Percentiles rank a stretch among this genome's conserved stretches.
phyloP scores from a whole-genome alignment of 2,888 invertebrate species.

The Drosophila vallismaia region DNA sequence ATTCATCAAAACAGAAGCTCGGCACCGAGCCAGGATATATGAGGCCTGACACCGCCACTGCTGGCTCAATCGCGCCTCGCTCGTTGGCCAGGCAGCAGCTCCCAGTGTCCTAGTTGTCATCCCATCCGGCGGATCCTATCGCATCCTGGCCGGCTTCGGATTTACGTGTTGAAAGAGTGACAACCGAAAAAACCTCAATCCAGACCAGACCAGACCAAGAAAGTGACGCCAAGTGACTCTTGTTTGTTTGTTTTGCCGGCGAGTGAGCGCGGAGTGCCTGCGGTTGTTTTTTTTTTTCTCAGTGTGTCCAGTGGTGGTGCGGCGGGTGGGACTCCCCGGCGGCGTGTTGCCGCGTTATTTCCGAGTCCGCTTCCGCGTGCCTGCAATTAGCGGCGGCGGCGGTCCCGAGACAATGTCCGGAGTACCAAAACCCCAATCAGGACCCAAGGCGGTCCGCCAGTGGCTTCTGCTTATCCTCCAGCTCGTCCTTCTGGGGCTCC shows the following conservation, averaged over 20 bases:
- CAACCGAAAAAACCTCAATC: too few species aligned
- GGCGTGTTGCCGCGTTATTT: constrained; percentile 48
- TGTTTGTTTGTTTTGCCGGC: background rate
- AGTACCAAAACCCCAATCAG: background rate
- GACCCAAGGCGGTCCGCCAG: constrained; percentile 2
- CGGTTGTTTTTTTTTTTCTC: constrained; percentile 24
- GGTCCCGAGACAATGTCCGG: constrained; percentile 43
- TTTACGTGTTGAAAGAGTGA: constrained; percentile 17
- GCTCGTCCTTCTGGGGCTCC: constrained; percentile 16
- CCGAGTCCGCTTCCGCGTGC: constrained; percentile 45
- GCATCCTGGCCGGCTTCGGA: constrained; percentile 26
- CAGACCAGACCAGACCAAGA: too few species aligned
- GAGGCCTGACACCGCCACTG: constrained; percentile 38
- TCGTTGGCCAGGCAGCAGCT: constrained; percentile 64
- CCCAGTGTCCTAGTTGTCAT: constrained; percentile 4
- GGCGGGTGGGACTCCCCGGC: constrained; percentile 16
- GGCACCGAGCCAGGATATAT: constrained; percentile 44
- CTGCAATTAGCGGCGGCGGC: constrained; percentile 25
- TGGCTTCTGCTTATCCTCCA: constrained; percentile 8
- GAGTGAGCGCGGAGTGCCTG: constrained; percentile 5
- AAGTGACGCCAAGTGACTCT: background rate
- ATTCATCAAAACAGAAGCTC: constrained; percentile 36
- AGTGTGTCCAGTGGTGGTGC: constrained; percentile 12
- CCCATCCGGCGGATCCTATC: background rate
- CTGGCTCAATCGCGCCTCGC: constrained; percentile 64